A percentile compares a stretch with the other conserved stretches of the same genome.
phyloP scores from a whole-genome alignment of 2,113 vertebrate species.

The Ophiodon elongatus region DNA sequence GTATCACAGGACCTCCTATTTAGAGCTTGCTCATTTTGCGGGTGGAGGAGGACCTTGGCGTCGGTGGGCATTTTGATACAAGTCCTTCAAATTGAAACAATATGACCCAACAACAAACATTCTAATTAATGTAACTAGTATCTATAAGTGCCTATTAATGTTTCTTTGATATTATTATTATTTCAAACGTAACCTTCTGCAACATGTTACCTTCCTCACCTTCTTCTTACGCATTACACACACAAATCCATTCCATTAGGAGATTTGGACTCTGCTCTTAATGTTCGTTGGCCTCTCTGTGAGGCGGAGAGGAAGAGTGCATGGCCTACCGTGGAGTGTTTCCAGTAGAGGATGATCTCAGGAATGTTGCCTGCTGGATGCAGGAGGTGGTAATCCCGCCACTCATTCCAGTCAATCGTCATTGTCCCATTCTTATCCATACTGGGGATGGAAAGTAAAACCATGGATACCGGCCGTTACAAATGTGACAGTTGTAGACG shows the following conservation, averaged over 20 bases:
- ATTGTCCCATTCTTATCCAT: constrained; percentile 98
- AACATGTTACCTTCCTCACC: background rate
- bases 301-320: background rate
- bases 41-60: too few relatives aligned
- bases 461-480: background rate
- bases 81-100: too few relatives aligned
- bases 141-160: background rate
- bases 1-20: too few relatives aligned
- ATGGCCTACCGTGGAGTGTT: constrained; percentile 92
- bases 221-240: background rate
- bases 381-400: constrained; percentile 94
- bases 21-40: too few relatives aligned
- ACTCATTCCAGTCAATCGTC: constrained; percentile 98
- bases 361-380: constrained; percentile 95
- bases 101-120: too few relatives aligned
- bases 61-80: too few relatives aligned
- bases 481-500: background rate
- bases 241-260: background rate
- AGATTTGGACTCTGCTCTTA: background rate
- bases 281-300: too few relatives aligned
- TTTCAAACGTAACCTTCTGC: too few relatives aligned
- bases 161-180: background rate
- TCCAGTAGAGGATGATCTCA: constrained; percentile 98
- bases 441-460: constrained; percentile 75
- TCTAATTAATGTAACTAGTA: background rate